Evolutionary conservation across 2,888 invertebrate species (phyloP).

Genomic region (Drosophila macrospina): DNA sequence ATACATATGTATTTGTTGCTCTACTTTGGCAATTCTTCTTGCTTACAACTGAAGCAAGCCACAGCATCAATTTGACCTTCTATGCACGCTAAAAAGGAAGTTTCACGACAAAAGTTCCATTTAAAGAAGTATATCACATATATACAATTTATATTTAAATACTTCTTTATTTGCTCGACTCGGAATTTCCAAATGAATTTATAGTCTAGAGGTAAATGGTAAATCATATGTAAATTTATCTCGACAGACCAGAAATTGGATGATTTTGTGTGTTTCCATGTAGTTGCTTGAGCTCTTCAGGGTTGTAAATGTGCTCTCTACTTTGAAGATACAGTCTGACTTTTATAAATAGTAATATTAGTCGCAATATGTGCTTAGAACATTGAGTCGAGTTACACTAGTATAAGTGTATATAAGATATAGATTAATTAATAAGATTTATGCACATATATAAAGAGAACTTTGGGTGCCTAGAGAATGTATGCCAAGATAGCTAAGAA

Average conservation of each 20-base stretch:
- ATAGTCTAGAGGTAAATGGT: no score
- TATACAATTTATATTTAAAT: constrained; percentile 1
- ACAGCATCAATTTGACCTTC: no score
- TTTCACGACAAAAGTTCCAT: background rate
- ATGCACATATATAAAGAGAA: constrained; percentile 40
- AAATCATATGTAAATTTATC: constrained; percentile 64
- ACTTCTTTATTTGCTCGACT: constrained; percentile 58
- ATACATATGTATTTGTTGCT: no score
- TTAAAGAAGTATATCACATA: constrained; percentile 3
- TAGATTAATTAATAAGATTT: constrained; percentile 23
- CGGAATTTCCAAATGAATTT: constrained; percentile 46
- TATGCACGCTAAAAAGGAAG: background rate
- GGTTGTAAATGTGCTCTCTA: constrained; percentile 36
- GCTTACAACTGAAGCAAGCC: no score
- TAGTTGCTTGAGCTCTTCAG: background rate
- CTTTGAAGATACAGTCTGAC: constrained; percentile 54
- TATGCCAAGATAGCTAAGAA: background rate
- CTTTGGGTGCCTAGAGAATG: background rate
- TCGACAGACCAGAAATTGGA: constrained; percentile 10
- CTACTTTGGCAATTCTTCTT: background rate
- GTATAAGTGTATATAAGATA: constrained; percentile 17
- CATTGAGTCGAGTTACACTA: constrained; percentile 1
- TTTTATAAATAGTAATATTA: background rate
- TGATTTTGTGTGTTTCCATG: no score
- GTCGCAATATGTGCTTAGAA: constrained; percentile 30